Conservation (phyloP, 2,888 invertebrate genomes). For the Petrophora chlorosata region DNA sequence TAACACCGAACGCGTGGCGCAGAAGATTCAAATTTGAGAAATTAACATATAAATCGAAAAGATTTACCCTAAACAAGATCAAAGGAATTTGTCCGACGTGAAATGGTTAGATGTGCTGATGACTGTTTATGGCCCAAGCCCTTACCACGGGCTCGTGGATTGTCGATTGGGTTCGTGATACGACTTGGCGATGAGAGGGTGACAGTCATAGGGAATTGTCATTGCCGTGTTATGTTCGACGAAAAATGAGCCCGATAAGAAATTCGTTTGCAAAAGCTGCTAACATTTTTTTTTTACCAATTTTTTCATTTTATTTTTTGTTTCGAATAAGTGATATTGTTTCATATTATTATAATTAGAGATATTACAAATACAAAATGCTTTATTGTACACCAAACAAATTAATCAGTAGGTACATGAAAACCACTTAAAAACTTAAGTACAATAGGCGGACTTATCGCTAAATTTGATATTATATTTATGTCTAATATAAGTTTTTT, state of each 20-base stretch:
- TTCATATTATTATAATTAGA: no score
- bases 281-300: no score
- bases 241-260: not conserved
- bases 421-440: no score
- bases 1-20: constrained; percentile 62
- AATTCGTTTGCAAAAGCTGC: no score
- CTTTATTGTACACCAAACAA: no score
- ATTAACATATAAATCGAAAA: constrained; percentile 83
- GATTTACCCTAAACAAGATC: constrained; percentile 81
- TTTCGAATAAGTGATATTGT: no score
- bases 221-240: not conserved
- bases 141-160: constrained; percentile 18
- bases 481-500: no score
- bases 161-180: constrained; percentile 21
- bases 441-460: no score
- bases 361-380: no score
- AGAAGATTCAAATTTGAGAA: constrained; percentile 76
- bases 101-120: constrained; percentile 59
- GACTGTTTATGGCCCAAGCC: constrained; percentile 64
- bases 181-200: constrained; percentile 27
- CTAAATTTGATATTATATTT: no score
- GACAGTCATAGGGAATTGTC: constrained; percentile 6
- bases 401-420: no score
- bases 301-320: no score
- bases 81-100: constrained; percentile 77